Conservation (phyloP, 2,797 vertebrate genomes). For the Spinus pinus region DNA sequence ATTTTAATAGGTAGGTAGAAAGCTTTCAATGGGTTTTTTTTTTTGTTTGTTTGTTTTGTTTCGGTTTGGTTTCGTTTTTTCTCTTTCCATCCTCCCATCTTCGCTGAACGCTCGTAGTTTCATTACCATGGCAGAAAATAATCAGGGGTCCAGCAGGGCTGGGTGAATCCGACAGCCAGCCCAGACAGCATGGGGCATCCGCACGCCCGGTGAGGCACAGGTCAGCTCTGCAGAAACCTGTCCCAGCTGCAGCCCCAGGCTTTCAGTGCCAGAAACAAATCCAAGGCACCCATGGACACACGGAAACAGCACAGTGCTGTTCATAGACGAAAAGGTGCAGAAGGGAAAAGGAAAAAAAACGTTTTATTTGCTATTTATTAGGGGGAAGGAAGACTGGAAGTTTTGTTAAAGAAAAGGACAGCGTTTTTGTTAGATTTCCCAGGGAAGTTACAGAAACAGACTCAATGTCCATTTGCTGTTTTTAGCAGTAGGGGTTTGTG, state of each 20-base stretch:
- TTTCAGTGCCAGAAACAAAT: constrained; percentile 40
- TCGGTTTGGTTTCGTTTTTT: not conserved
- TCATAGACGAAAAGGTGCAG: constrained; percentile 45
- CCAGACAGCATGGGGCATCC: not conserved
- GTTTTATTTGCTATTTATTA: constrained; percentile 79
- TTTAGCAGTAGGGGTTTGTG: constrained; percentile 62
- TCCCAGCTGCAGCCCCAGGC: constrained; percentile 55
- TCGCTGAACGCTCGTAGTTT: constrained; percentile 68
- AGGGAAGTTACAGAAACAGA: constrained; percentile 69
- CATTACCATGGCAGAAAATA: constrained; percentile 65
- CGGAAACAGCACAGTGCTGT: constrained; percentile 26
- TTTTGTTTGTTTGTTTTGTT: not conserved
- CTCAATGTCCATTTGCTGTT: constrained; percentile 68
- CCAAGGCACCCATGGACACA: constrained; percentile 29
- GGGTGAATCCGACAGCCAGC: constrained; percentile 51
- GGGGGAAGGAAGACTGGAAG: constrained; percentile 71
- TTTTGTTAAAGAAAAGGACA: constrained; percentile 63
- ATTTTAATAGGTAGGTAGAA: constrained; percentile 77
- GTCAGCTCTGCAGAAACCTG: constrained; percentile 19
- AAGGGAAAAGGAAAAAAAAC: constrained; percentile 49
- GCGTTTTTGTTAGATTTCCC: constrained; percentile 71
- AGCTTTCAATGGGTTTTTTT: constrained; percentile 69
- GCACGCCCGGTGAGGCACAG: not conserved
- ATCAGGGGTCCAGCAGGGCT: constrained; percentile 74
- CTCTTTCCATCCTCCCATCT: constrained; percentile 53